Percentiles rank a stretch among this genome's conserved stretches.
Evolutionary conservation across 2,113 vertebrate genomes (phyloP).

Genomic region (Coregonus clupeaformis): DNA sequence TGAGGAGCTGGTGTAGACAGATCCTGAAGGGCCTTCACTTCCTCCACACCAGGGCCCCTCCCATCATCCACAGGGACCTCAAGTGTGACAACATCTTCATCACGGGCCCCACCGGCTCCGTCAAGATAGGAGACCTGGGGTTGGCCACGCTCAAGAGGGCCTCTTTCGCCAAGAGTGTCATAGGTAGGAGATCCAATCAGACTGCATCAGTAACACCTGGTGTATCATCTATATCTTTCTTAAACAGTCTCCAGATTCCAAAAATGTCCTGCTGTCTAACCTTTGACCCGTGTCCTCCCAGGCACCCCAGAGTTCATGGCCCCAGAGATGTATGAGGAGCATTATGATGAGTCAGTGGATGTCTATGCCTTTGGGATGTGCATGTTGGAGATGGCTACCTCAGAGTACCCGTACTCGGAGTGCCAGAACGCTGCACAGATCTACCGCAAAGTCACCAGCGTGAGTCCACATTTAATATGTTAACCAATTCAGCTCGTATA

Average conservation of each 20-base stretch:
- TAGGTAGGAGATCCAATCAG: slow-evolving; percentile 74
- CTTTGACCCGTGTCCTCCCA: slow-evolving; percentile 49
- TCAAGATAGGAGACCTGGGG: slow-evolving; percentile 74
- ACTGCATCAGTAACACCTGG: background rate
- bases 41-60: slow-evolving; percentile 90
- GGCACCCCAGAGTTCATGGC: slow-evolving; percentile 77
- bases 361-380: slow-evolving; percentile 97
- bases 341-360: slow-evolving; percentile 92
- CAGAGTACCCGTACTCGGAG: slow-evolving; percentile 73
- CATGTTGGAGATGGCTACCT: slow-evolving; percentile 95
- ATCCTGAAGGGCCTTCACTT: slow-evolving; percentile 93
- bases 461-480: slow-evolving; percentile 66
- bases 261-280: background rate
- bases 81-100: slow-evolving; percentile 98
- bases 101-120: slow-evolving; percentile 77
- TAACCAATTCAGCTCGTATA: background rate
- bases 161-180: slow-evolving; percentile 89
- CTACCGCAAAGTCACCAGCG: slow-evolving; percentile 91
- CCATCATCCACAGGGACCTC: slow-evolving; percentile 94
- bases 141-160: slow-evolving; percentile 73
- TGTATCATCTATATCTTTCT: background rate
- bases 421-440: slow-evolving; percentile 77
- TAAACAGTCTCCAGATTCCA: background rate
- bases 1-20: slow-evolving; percentile 94
- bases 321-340: slow-evolving; percentile 95